Percentiles rank a stretch among this genome's conserved stretches.
These are phyloP conservation scores for Druceiella hillmani DNA, from an alignment of 2,888 invertebrate species.

Conservation along the genomic window DNA sequence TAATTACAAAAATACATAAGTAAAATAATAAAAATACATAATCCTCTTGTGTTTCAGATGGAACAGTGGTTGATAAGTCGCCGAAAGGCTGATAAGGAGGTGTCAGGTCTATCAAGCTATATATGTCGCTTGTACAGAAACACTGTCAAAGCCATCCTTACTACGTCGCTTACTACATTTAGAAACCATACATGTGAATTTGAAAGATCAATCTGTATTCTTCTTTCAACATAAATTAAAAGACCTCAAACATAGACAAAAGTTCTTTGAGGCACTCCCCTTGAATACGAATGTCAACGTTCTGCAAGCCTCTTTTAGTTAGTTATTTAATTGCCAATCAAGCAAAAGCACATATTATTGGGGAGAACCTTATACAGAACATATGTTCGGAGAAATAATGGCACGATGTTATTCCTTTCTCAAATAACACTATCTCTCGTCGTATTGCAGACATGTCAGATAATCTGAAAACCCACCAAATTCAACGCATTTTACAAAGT, in stretches of 20 bases:
- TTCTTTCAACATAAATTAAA: constrained; percentile 6
- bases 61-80: too few relatives aligned
- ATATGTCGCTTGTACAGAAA: constrained; percentile 10
- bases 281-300: constrained; percentile 7
- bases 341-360: constrained; percentile 3
- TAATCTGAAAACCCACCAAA: constrained; percentile 9
- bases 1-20: too few relatives aligned
- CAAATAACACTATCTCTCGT: constrained; percentile 7
- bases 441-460: constrained; percentile 9
- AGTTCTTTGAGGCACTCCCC: too few relatives aligned
- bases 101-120: too few relatives aligned
- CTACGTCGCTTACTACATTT: not conserved
- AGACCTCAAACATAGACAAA: too few relatives aligned
- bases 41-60: too few relatives aligned
- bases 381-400: constrained; percentile 6
- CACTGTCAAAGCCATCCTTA: constrained; percentile 7
- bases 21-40: too few relatives aligned
- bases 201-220: constrained; percentile 7
- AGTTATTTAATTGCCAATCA: constrained; percentile 1
- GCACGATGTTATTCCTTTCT: constrained; percentile 7
- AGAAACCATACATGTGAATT: constrained; percentile 1
- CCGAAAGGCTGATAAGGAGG: too few relatives aligned
- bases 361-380: constrained; percentile 5
- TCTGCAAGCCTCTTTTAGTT: constrained; percentile 6
- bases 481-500: constrained; percentile 4